Evolutionary conservation across 2,888 invertebrate species (phyloP), one percentile per base, ranked within the genome.

Genomic region (Malacosoma neustria): DNA sequence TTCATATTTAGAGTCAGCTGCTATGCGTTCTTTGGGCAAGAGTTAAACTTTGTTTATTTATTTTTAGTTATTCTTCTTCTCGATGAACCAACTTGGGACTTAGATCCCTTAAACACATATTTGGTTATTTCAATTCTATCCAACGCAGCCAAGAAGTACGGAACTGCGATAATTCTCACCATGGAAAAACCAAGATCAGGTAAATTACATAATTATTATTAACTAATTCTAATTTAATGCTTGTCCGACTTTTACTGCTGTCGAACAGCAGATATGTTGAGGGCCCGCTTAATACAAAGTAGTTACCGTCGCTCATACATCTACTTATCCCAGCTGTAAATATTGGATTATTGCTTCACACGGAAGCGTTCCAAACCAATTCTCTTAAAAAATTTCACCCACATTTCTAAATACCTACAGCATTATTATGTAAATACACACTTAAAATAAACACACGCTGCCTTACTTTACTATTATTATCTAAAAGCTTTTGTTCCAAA

Each of bases 91-190:
- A 97, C 98, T 0, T 93, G 94, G 89, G 96, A 96, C 49, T 87
- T 99, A 48, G 98, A 98, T 72, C 97, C 98, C 0, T 84, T 99
- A 36, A 97, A 97, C 59, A 97, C 98, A 0, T 98, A 98, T 69
- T 88, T 99, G 43, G 92, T 99, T 4, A 92, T 98, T 35, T 97
- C 98, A 0, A 98, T 98, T 63, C 87, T 98, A 2, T 96, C 96
- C 13, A 96, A 96, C 55, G 89, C 93, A 4, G 92, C 95, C 3
- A 96, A 96, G 58, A 95, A 96, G 68, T 93, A 96, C 46, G 94
- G 95, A 4, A 92, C 97, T 1, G 95, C 96, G 29, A 95, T 97
- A 29, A 88, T 98, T 37, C 79, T 98, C 3, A 97, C 97, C 0
- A 93, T 97, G 92, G 96, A 97, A 65, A 96, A 96, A 55, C 97